Base-by-base conservation (phyloP, 2,888 invertebrate genomes). In the Cephus nigrinus region DNA sequence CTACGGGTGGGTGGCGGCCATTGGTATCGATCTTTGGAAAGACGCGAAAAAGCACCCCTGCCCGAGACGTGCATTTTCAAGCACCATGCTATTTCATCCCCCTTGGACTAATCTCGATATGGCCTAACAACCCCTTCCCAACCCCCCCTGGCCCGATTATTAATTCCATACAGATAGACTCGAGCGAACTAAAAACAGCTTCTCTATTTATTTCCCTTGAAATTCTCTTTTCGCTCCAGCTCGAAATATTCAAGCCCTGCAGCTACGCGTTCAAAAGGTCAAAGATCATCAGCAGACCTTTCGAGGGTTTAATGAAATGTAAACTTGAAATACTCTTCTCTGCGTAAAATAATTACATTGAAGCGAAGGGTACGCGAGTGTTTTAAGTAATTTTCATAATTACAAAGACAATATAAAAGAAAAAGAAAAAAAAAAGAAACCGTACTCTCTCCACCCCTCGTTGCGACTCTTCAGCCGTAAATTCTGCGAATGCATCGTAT, bases 31-130 rank as follows among this genome's bases (percentile, higher is more conserved):
- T 71, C 71, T 31, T 33, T 33, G 32, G 71, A 71, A 33, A 71
- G 71, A 71, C 71, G 71, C 71, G 71, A 71, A 71, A 71, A n/a
- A 71, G 31, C 31, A 71, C 71, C 55, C 23, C 55, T 55, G 55
- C 23, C 23, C 55, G 55, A 55, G 55, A 23, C 9, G 55, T 55
- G 55, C 55, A 23, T 55, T 55, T 55, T 55, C 55, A 23, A 55
- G 55, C 55, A 23, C 9, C 55, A 55, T 55, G 55, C 55, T 9
- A 15, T 55, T 55, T 55, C 55, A 55, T 55, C 23, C 55, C 55
- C 55, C 9, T 55, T 55, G 55, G 55, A 55, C 55, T 23, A 55
- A 55, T 23, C 9, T 55, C 23, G 55, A 55, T 15, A 23, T 55
- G 23, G 23, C 55, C 23, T 15, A 55, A 55, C 55, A 55, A 23